Evolutionary conservation across 2,113 vertebrate genomes (phyloP), one percentile per base, ranked within the genome.

Genomic region (Oceanodroma tethys): DNA sequence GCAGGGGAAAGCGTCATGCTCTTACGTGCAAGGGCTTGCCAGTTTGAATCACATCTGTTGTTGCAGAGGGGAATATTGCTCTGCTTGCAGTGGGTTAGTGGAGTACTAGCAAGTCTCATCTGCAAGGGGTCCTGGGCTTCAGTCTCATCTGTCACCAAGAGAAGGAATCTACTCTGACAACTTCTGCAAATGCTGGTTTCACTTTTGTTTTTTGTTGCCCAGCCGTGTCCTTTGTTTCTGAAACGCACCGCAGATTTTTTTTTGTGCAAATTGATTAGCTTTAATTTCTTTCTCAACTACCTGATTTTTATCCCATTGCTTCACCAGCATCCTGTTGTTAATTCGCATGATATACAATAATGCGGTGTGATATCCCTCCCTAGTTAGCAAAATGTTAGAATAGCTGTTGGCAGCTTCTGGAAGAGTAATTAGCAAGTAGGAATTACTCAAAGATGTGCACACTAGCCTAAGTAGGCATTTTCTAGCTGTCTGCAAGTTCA

Each of bases 351-450:
- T 94, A 36, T 66, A 86, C 40, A 87, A 81, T 96, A 93, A 95
- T 85, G 59, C 6, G 9, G 94, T 95, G 73, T 92, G 95, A 60
- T 98, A 93, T 67, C 91, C 79, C 85, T 91, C 86, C 42, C 88
- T 95, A 81, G 88, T 96, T 97, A 94, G 66, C 90, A 97, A 92
- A 97, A 97, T 62, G 90, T 96, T 85, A 90, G 91, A 97, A 90
- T 95, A 95, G 93, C 88, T 94, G 81, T 96, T 98, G 93, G 87
- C 96, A 97, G 85, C 95, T 95, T 98, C 95, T 88, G 75, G 67
- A 96, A 82, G 86, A 91, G 88, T 95, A 97, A 97, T 98, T 97
- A 98, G 95, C 89, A 94, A 95, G 85, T 83, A 89, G 87, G 87
- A 98, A 93, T 97, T 96, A 90, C 88, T 96, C 53, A 36, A 32